Base-by-base conservation (phyloP, 1,140 invertebrate species). In the Atta cephalotes region DNA sequence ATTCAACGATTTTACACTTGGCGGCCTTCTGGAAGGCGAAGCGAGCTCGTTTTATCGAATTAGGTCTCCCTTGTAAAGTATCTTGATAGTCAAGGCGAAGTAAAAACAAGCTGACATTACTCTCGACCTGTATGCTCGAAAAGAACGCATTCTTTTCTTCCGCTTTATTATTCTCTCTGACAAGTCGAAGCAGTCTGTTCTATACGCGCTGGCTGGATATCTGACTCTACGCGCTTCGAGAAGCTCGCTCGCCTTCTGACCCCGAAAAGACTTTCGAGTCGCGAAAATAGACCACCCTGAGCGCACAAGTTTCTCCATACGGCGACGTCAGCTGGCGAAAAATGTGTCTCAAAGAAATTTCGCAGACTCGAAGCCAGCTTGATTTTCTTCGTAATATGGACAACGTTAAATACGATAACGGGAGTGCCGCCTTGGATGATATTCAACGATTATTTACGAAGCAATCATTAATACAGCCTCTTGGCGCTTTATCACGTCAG, bases 261-360 rank as follows among this genome's bases (percentile, higher is more conserved):
- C 78, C 80, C 88, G 80, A 53, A 70, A 63, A 71, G 79, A 78
- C 60, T 87, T 87, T 78, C 25, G 53, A 88, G 56, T 80, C 86
- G 68, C 87, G 81, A 88, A 89, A 89, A 90, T 90, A 87, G 89
- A 90, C 62, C 76, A 79, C 68, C 35, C 68, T 49, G 58, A 74
- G 45, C 25, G 66, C 18, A n/a, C 28, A 65, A 45, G 25, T 35
- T 65, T 18, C 56, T 65, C n/a, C 51, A 56, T 16, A 71, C 18
- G 35, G 12, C 35, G 80, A 21, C 35, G 39, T 25, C 45, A 45
- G 56, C 16, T 56, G 25, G 18, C 10, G 21, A 63, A 63, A 28
- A 78, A 45, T 60, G 3, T 39, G 16, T 14, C 45, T 12, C 58
- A 7, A 60, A 53, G 35, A 76, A 76, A 74, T 84, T 84, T 35